Evolutionary conservation across 2,797 vertebrate species (phyloP).

Genomic region (Falco rusticolus): DNA sequence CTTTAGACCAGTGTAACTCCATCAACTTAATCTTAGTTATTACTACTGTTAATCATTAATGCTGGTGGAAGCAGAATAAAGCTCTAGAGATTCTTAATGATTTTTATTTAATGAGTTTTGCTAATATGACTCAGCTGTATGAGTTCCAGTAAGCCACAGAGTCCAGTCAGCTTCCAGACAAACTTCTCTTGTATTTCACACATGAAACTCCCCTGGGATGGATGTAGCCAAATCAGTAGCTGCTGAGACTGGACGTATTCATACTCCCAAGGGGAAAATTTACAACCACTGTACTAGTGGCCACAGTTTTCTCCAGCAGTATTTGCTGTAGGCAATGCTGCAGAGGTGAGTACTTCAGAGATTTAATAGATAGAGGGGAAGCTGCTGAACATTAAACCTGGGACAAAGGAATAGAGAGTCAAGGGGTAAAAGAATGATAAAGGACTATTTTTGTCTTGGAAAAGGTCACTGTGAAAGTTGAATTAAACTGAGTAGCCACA

Average conservation of each 20-base stretch:
- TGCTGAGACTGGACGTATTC: background rate
- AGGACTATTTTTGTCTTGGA: conserved; percentile 53
- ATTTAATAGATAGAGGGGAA: conserved; percentile 43
- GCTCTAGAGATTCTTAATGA: background rate
- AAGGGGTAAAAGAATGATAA: conserved; percentile 3
- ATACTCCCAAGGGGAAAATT: conserved; percentile 2
- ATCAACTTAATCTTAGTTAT: background rate
- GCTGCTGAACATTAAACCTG: conserved; percentile 42
- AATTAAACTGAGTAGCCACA: conserved; percentile 11
- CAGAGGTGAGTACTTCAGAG: conserved; percentile 48
- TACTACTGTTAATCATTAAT: background rate
- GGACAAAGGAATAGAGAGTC: conserved; percentile 51
- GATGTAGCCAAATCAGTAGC: conserved; percentile 6
- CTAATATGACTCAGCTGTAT: background rate
- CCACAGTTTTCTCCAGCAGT: background rate
- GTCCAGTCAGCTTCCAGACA: background rate
- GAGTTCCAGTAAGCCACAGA: background rate
- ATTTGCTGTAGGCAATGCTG: conserved; percentile 26
- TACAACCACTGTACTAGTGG: background rate
- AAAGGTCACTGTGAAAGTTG: conserved; percentile 34
- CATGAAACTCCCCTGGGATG: background rate
- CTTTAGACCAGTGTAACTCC: background rate
- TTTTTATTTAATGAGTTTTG: background rate
- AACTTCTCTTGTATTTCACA: background rate
- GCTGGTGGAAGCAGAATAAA: background rate